These are phyloP conservation scores for Saccostrea echinata DNA, from an alignment of 1,140 invertebrate species.

Conservation along the genomic window DNA sequence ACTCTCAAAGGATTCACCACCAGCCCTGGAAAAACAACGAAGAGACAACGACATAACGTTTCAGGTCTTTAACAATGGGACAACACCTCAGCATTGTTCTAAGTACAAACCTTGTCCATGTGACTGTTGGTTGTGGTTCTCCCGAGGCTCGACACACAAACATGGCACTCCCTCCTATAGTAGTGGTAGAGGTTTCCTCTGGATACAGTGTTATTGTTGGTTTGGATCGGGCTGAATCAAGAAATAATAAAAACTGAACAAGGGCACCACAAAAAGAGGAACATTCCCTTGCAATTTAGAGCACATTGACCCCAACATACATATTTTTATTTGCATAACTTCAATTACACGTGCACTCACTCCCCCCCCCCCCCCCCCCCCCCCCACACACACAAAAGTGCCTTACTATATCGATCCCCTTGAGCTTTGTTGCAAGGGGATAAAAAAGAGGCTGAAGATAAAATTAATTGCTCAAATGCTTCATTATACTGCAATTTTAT, in stretches of 20 bases:
- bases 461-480: no score
- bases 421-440: no score
- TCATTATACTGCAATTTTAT: no score
- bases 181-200: constrained; percentile 83
- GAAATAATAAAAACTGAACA: neutral
- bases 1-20: constrained; percentile 85
- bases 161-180: constrained; percentile 85
- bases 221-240: constrained; percentile 87
- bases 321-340: no score
- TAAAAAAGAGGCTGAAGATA: no score
- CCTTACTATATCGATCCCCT: no score
- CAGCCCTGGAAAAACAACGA: constrained; percentile 80
- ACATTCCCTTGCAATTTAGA: no score
- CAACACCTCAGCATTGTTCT: constrained; percentile 79
- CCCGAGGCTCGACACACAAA: constrained; percentile 91
- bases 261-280: neutral
- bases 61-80: neutral
- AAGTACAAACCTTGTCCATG: constrained; percentile 84
- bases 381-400: no score
- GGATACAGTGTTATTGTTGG: constrained; percentile 91
- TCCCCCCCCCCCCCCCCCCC: no score
- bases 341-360: no score
- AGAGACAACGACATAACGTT: neutral
- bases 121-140: constrained; percentile 87
- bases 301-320: no score